Conservation (phyloP, 1,140 invertebrate species). For the Coelopa frigida region DNA sequence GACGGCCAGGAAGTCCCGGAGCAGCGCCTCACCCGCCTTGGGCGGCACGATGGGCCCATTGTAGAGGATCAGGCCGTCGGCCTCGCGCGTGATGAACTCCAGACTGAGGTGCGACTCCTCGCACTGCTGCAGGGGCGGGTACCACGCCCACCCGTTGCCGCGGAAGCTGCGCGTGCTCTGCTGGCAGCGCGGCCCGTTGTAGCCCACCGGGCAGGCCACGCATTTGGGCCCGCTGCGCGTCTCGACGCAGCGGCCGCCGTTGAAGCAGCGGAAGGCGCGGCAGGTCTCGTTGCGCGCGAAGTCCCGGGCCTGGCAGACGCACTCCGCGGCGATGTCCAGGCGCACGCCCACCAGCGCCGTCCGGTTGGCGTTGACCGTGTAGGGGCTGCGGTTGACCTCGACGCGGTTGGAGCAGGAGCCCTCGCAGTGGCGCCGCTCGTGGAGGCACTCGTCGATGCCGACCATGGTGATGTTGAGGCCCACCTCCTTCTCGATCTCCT, state of each 20-base stretch:
- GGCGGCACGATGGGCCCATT: conserved; percentile 61
- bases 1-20: conserved; percentile 60
- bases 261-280: conserved; percentile 56
- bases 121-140: conserved; percentile 59
- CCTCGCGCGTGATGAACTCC: conserved; percentile 59
- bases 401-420: conserved; percentile 58
- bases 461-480: conserved; percentile 63
- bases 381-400: conserved; percentile 55
- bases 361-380: conserved; percentile 68
- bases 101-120: conserved; percentile 59
- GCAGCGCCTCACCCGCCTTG: conserved; percentile 47
- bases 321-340: conserved; percentile 52
- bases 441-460: conserved; percentile 61
- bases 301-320: conserved; percentile 52
- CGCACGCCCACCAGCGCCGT: conserved; percentile 59
- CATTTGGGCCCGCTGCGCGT: conserved; percentile 54
- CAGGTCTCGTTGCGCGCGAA: conserved; percentile 53
- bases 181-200: conserved; percentile 62
- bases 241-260: conserved; percentile 60
- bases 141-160: conserved; percentile 60
- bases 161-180: conserved; percentile 59
- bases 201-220: conserved; percentile 54
- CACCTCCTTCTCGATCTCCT: conserved; percentile 56
- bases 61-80: conserved; percentile 61
- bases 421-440: conserved; percentile 45